Evolutionary conservation across 2,113 vertebrate species (phyloP), one percentile per base, ranked within the genome.

Genomic region (Lepidothrix coronata): DNA sequence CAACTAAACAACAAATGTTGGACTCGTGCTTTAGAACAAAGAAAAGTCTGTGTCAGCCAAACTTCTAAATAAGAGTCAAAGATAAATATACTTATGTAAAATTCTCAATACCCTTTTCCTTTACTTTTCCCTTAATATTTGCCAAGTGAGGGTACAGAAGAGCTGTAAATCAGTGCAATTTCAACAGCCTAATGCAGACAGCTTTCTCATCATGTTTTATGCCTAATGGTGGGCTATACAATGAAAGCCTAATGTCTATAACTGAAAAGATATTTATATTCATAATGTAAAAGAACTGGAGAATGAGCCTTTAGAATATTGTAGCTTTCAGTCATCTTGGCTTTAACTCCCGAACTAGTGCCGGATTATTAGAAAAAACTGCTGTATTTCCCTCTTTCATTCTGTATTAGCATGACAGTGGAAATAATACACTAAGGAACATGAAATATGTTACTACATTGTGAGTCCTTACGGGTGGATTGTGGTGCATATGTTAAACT

Each of bases 271-370:
- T 63, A 90, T 94, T 96, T 94, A 73, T 85, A 81, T 80, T 88
- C 87, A 94, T 91, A 87, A 85, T 14, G 59, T 28, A 85, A 75
- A 86, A 90, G 46, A 95, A 62, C 31, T 33, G 52, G 43, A 85
- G 86, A 94, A 92, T 14, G 61, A 94, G 91, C 85, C 84, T 75
- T 94, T 82, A 94, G 73, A 75, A 94, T 81, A 85, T 51, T 78
- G 68, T 49, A 77, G 79, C 46, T 95, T 88, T 96, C 89, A 90
- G 75, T 91, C 89, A 95, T 67, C 44, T 80, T 84, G 72, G 78
- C 85, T 96, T 90, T 95, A 92, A 81, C 75, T 92, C 85, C 72
- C 4, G 2, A 94, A 54, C 30, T 59, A 87, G 71, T 5, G 5
- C 43, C 59, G 52, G 44, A 88, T 93, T 85, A 80, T 85, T 48